phyloP scores from a whole-genome alignment of 2,797 vertebrate species.

The Hemitrygon akajei region DNA sequence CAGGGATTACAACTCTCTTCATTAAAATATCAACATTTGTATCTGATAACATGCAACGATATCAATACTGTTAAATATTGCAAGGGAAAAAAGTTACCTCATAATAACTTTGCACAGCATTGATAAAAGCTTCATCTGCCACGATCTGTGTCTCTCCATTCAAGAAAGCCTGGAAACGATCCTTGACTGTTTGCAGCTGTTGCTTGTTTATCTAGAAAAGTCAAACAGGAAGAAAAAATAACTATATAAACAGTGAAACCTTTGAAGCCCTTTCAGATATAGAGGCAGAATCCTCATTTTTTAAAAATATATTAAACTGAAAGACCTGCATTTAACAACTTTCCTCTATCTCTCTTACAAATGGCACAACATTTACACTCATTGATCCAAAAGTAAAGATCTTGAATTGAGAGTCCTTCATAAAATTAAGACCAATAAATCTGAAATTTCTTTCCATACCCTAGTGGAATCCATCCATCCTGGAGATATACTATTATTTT shows the following conservation, averaged over 20 bases:
- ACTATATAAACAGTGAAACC: not conserved
- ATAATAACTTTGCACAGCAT: slow-evolving; percentile 95
- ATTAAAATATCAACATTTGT: too few species aligned
- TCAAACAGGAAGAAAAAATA: slow-evolving; percentile 34
- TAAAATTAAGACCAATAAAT: not conserved
- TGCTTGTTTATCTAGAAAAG: slow-evolving; percentile 85
- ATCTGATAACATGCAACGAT: not conserved
- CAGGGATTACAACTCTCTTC: too few species aligned
- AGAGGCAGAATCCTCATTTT: not conserved
- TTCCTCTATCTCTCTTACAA: not conserved
- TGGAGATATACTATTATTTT: not conserved
- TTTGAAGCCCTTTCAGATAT: not conserved
- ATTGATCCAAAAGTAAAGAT: not conserved
- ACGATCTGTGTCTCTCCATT: slow-evolving; percentile 94
- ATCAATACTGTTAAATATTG: not conserved
- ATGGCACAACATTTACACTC: not conserved
- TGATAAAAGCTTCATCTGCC: slow-evolving; percentile 96
- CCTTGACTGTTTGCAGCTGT: slow-evolving; percentile 91
- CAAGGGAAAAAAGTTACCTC: slow-evolving; percentile 65
- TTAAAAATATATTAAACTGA: not conserved
- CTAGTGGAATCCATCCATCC: not conserved
- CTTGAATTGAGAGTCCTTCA: not conserved
- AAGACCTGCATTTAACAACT: not conserved
- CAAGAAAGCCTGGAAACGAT: slow-evolving; percentile 90
- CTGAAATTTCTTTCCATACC: not conserved